phyloP scores from a whole-genome alignment of 2,797 vertebrate species.

The Melanotaenia parkinsoni region DNA sequence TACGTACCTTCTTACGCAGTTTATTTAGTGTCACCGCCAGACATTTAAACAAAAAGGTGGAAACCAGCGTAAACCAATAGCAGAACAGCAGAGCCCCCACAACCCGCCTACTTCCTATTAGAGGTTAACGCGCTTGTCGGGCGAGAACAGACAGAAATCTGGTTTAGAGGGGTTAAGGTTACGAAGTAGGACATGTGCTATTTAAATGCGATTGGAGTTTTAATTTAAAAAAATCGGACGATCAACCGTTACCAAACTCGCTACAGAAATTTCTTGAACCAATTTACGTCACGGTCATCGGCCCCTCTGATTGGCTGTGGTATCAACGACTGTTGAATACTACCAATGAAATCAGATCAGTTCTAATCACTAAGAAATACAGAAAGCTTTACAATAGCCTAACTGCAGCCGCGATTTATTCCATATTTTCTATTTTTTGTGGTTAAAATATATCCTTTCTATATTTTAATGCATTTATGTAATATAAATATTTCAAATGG shows the following conservation, averaged over 20 bases:
- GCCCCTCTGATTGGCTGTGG: slow-evolving; percentile 50
- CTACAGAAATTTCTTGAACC: slow-evolving; percentile 7
- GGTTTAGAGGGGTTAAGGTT: not conserved
- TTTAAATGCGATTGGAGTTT: rapidly evolving
- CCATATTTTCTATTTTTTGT: too few species aligned
- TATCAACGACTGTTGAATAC: slow-evolving; percentile 2
- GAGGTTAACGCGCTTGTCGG: not conserved
- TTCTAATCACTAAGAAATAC: not conserved
- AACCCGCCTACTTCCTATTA: slow-evolving; percentile 50
- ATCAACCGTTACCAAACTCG: not conserved
- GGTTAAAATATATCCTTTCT: too few species aligned
- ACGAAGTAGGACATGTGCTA: rapidly evolving
- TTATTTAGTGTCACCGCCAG: slow-evolving; percentile 49
- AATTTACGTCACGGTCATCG: not conserved
- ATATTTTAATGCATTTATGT: not conserved
- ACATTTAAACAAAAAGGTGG: slow-evolving; percentile 81
- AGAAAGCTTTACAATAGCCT: not conserved
- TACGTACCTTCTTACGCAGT: not conserved
- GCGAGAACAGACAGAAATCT: not conserved
- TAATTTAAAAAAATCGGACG: not conserved
- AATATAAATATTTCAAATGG: not conserved
- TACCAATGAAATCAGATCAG: slow-evolving; percentile 35
- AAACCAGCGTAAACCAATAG: slow-evolving; percentile 71
- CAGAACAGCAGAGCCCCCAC: slow-evolving; percentile 16
- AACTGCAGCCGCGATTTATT: not conserved